Conservation (phyloP, 2,888 invertebrate genomes). For the Polydrusus pterygomalis region DNA sequence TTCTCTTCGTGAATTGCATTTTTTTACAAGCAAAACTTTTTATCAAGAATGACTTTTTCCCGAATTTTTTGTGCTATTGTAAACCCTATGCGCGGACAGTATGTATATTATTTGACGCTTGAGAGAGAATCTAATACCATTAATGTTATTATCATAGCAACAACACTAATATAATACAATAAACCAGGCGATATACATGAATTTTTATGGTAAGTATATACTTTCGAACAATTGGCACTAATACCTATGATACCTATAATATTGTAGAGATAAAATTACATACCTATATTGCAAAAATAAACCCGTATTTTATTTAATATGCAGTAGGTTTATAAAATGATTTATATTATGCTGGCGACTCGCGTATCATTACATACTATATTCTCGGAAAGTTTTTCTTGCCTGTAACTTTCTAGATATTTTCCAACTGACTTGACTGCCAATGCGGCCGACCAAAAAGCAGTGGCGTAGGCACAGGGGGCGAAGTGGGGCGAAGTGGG, state of each 20-base stretch:
- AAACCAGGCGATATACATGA: not conserved
- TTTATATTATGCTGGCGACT: constrained; percentile 13
- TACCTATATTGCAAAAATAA: not conserved
- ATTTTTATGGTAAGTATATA: constrained; percentile 8
- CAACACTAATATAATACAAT: not conserved
- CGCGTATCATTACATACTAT: not conserved
- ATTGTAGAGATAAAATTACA: constrained; percentile 1
- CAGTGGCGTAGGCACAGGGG: no score
- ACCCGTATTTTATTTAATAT: constrained; percentile 3
- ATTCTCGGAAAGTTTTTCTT: constrained; percentile 5
- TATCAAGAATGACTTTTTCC: no score
- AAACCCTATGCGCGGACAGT: no score
- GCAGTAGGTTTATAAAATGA: constrained; percentile 12
- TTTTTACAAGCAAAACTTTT: no score
- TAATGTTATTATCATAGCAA: not conserved
- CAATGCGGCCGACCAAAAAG: constrained; percentile 36
- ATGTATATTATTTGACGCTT: no score
- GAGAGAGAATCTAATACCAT: not conserved
- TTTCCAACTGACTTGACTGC: constrained; percentile 44
- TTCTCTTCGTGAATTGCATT: no score
- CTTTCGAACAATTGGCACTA: not conserved
- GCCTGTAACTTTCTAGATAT: constrained; percentile 47
- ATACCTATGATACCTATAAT: not conserved
- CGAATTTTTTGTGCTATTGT: no score
- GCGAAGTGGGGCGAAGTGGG: no score